phyloP scores from a whole-genome alignment of 2,113 vertebrate species.

The human region GRCh38 chr5:78801001-78801500 shows the following conservation, averaged over 20 bases:
- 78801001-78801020: background rate
- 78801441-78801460: background rate
- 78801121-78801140: background rate
- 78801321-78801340: background rate
- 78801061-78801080: background rate
- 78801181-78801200: background rate
- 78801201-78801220: background rate
- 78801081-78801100: background rate
- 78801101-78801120: background rate
- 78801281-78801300: background rate
- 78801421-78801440: background rate
- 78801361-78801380: background rate
- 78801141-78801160: conserved; percentile 18
- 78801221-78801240: background rate
- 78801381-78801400: background rate
- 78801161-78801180: background rate
- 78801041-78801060: background rate
- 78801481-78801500: background rate
- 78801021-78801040: background rate
- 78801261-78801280: background rate
- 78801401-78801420: background rate
- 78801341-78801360: accelerated
- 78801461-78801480: background rate
- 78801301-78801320: background rate
- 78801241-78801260: background rate